phyloP scores from a whole-genome alignment of 2,113 vertebrate genomes.

The Psophia crepitans region DNA sequence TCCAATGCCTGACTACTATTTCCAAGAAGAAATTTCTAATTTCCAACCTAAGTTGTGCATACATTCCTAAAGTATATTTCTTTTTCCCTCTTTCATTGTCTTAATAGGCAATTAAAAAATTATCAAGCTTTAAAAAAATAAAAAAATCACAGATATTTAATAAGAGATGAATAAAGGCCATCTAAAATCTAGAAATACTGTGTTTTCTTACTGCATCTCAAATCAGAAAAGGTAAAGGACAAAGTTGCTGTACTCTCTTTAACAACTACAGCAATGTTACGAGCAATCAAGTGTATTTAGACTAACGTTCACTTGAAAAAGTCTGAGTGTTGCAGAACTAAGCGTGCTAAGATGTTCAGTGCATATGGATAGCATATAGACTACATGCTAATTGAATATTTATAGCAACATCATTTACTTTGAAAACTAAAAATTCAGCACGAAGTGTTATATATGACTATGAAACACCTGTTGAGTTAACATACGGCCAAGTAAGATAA shows the following conservation, averaged over 20 bases:
- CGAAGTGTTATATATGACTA: neutral
- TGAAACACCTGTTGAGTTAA: conserved; percentile 6
- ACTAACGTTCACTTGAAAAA: neutral
- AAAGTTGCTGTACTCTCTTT: neutral
- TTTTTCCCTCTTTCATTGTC: neutral
- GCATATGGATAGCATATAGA: neutral
- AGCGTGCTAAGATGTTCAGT: neutral
- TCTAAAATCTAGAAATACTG: neutral
- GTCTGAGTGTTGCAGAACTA: neutral
- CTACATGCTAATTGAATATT: neutral
- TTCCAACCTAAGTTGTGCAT: no score
- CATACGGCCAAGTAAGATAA: neutral
- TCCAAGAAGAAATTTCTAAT: no score
- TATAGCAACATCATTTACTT: neutral
- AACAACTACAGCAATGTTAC: neutral
- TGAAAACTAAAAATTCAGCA: neutral
- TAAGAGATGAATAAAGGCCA: neutral
- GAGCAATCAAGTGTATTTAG: neutral
- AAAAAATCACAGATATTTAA: neutral
- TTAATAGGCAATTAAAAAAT: neutral
- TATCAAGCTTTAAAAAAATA: neutral
- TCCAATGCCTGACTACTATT: no score
- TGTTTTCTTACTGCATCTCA: neutral
- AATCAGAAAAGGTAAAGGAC: neutral
- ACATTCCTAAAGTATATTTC: neutral